Conservation (phyloP, 2,888 invertebrate genomes). For the Ferrisia virgata region DNA sequence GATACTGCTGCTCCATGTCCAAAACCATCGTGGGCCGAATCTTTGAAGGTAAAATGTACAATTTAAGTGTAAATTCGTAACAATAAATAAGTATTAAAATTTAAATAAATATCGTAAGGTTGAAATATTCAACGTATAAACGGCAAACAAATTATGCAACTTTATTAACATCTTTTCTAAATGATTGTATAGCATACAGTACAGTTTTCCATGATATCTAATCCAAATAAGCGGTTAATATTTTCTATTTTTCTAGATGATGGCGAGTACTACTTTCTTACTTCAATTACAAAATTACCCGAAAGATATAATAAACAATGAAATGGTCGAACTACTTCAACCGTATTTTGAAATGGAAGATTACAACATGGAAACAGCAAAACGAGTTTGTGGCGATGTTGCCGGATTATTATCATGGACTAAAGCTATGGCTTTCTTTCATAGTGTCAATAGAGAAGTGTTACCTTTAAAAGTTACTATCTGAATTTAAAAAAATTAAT, state of each 20-base stretch:
- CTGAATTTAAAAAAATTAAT: not conserved
- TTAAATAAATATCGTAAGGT: no score
- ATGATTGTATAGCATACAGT: no score
- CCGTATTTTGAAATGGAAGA: slow-evolving; percentile 95
- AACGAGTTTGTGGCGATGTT: slow-evolving; percentile 93
- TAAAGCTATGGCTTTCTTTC: slow-evolving; percentile 92
- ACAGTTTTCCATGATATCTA: not conserved
- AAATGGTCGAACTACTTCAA: slow-evolving; percentile 88
- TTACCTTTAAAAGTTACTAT: slow-evolving; percentile 71
- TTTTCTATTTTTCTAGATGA: slow-evolving; percentile 63
- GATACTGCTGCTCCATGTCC: slow-evolving; percentile 81
- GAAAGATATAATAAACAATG: slow-evolving; percentile 93
- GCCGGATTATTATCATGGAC: slow-evolving; percentile 95
- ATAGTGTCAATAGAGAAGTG: slow-evolving; percentile 94
- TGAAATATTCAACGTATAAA: not conserved
- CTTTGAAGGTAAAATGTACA: slow-evolving; percentile 72
- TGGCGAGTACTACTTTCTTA: slow-evolving; percentile 91
- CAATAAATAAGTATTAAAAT: no score
- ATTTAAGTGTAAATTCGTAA: not conserved
- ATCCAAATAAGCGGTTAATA: not conserved
- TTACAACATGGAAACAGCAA: slow-evolving; percentile 94
- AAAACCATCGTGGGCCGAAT: slow-evolving; percentile 95
- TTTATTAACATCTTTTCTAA: not conserved
- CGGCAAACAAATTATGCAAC: not conserved
- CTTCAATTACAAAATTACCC: slow-evolving; percentile 90